phyloP scores from a whole-genome alignment of 2,888 invertebrate genomes.

The Polietes domitor region DNA sequence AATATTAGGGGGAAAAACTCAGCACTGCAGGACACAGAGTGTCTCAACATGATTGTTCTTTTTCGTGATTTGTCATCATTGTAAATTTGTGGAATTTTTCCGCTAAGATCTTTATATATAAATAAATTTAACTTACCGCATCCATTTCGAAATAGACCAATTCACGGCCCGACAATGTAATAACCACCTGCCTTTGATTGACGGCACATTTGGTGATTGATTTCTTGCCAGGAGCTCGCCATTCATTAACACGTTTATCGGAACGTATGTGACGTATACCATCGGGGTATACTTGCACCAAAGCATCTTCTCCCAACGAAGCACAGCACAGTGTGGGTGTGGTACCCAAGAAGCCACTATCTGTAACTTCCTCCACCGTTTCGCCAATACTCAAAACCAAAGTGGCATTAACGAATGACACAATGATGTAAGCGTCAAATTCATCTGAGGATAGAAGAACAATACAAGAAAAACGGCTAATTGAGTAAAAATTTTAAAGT shows the following conservation, averaged over 20 bases:
- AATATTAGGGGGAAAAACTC: slow-evolving; percentile 67
- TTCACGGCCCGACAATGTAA: slow-evolving; percentile 98
- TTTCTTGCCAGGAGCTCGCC: slow-evolving; percentile 99
- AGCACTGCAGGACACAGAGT: slow-evolving; percentile 81
- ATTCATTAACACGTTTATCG: slow-evolving; percentile 99
- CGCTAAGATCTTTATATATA: too few species aligned
- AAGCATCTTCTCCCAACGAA: slow-evolving; percentile 97
- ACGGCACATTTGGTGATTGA: slow-evolving; percentile 98
- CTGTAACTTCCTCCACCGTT: slow-evolving; percentile 99
- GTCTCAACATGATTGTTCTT: slow-evolving; percentile 80
- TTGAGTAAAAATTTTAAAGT: slow-evolving; percentile 1
- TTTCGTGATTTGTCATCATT: slow-evolving; percentile 79
- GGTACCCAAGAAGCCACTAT: slow-evolving; percentile 99
- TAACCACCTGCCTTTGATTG: slow-evolving; percentile 98
- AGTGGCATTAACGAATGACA: slow-evolving; percentile 98
- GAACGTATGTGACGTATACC: slow-evolving; percentile 99
- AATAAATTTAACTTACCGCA: slow-evolving; percentile 86
- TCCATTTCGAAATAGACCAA: slow-evolving; percentile 99
- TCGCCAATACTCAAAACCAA: slow-evolving; percentile 99
- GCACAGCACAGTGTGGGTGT: slow-evolving; percentile 99
- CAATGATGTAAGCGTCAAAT: slow-evolving; percentile 99
- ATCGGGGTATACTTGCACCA: slow-evolving; percentile 99
- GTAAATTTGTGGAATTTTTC: background rate
- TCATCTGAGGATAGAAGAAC: slow-evolving; percentile 89
- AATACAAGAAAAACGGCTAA: slow-evolving; percentile 25